Evolutionary conservation across 1,140 invertebrate genomes (phyloP).

Genomic region (Drosophila melanogaster): DNA sequence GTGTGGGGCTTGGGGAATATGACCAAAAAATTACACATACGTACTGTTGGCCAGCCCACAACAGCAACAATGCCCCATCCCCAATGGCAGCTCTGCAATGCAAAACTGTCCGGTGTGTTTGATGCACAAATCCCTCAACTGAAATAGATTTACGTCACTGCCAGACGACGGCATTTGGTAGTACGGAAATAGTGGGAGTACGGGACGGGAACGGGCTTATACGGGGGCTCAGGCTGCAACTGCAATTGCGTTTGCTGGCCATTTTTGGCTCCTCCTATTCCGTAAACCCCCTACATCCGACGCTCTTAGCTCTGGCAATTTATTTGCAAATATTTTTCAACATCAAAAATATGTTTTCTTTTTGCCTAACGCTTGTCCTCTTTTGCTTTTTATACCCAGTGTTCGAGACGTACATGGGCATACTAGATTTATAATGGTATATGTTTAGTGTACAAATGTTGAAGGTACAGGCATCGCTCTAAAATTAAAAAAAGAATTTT

Average conservation of each 20-base stretch:
- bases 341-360: conserved; percentile 69
- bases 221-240: conserved; percentile 18
- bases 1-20: conserved; percentile 5
- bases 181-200: neutral
- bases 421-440: neutral
- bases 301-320: conserved; percentile 59
- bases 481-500: neutral
- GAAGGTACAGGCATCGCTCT: neutral
- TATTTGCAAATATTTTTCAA: conserved; percentile 78
- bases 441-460: neutral
- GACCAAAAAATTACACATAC: conserved; percentile 64
- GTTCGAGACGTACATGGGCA: neutral
- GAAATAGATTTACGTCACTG: conserved; percentile 83
- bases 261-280: conserved; percentile 42
- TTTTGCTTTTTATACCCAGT: conserved; percentile 26
- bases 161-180: conserved; percentile 53
- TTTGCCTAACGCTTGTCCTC: conserved; percentile 14
- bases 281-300: conserved; percentile 17
- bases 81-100: conserved; percentile 55
- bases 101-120: conserved; percentile 79
- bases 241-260: conserved; percentile 71
- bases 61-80: conserved; percentile 23
- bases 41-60: conserved; percentile 52
- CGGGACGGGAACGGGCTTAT: neutral
- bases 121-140: conserved; percentile 81